These are phyloP conservation scores for Chelmon rostratus DNA, from an alignment of 2,797 vertebrate species.

Conservation along the genomic window DNA sequence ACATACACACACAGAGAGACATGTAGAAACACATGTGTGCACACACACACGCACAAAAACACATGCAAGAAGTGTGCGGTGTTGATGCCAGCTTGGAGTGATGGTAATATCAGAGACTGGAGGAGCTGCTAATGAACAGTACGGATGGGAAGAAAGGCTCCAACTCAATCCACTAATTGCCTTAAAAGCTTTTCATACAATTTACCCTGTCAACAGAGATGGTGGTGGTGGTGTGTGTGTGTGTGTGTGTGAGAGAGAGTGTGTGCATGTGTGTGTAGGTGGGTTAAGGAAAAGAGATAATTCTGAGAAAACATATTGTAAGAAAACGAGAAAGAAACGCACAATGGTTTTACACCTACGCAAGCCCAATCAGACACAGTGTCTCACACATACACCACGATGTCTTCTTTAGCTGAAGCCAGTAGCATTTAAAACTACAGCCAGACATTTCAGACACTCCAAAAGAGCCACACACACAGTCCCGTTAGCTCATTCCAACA, in stretches of 20 bases:
- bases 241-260: conserved; percentile 38
- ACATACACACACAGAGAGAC: conserved; percentile 63
- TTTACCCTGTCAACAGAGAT: conserved; percentile 86
- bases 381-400: conserved; percentile 59
- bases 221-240: conserved; percentile 53
- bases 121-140: conserved; percentile 87
- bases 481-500: conserved; percentile 8
- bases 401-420: conserved; percentile 54
- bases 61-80: conserved; percentile 69
- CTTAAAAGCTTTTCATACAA: conserved; percentile 89
- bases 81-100: conserved; percentile 83
- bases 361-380: conserved; percentile 63
- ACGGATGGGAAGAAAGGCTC: conserved; percentile 86
- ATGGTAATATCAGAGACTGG: conserved; percentile 86
- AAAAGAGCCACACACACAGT: conserved; percentile 17
- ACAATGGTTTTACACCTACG: conserved; percentile 78
- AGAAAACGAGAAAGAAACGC: conserved; percentile 67
- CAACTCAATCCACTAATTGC: conserved; percentile 88
- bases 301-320: conserved; percentile 80
- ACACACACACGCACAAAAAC: conserved; percentile 54
- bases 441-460: conserved; percentile 57
- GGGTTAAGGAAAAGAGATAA: conserved; percentile 76
- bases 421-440: conserved; percentile 58
- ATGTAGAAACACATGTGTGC: conserved; percentile 5
- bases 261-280: conserved; percentile 57